Evolutionary conservation across 2,113 vertebrate genomes (phyloP), one percentile per base, ranked within the genome.

Genomic region (Cacatua alba): DNA sequence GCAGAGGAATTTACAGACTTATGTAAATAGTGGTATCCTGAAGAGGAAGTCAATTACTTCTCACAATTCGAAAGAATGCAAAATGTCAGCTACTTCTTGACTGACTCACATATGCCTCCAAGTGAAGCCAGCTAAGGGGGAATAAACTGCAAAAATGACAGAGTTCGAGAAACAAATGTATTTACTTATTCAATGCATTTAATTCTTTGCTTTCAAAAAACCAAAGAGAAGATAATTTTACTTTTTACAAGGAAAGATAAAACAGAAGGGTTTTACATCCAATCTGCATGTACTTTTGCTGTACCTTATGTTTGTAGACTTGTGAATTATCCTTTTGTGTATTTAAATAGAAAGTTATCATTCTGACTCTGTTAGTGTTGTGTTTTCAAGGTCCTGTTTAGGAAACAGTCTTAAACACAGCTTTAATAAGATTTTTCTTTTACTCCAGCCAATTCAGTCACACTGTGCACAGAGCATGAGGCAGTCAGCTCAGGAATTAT

Each of bases 331-430:
- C 12, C 10, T 71, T 72, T 67, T 20, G 15, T 33, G 23, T 35
- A 70, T 31, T 3, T 23, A 59, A 90, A 90, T 15, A 0, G 0
- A 72, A 78, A 64, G 11, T 11, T 33, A 77, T 80, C 0, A 0
- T 19, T 94, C 60, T 80, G 17, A 70, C 23, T 31, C 44, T 68
- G 9, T 17, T 68, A 44, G 23, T 21, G 19, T 6, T 60, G 18
- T 35, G 10, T 84, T 87, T 82, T 71, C 65, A 76, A 89, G 79
- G 65, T 43, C 14, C 9, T 0, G 0, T 55, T 69, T 49, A 86
- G n/a, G 29, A 78, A 70, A 70, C 20, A 39, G 35, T 16, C 35
- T 78, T 91, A 79, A 88, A 49, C 7, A 64, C 26, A 77, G 21
- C 29, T 91, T 60, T 55, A 60, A 23, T 51, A 82, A 86, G 60